Conservation (phyloP, 1,140 invertebrate species). For the Pseudomyrmex sp. region DNA sequence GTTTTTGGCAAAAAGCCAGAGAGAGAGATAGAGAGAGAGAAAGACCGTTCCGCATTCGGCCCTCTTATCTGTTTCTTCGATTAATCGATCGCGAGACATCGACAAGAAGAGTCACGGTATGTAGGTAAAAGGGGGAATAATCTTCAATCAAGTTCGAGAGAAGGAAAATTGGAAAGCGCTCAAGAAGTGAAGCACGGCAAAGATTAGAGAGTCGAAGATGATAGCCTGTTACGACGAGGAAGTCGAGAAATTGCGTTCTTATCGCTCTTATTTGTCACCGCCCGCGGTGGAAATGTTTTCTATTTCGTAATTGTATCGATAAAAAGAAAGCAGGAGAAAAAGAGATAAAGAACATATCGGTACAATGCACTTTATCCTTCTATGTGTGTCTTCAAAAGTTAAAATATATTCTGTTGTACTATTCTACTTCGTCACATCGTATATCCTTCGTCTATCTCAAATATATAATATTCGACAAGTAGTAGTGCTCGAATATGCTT, state of each 20-base stretch:
- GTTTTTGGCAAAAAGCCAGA: conserved; percentile 51
- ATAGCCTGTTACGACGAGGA: conserved; percentile 37
- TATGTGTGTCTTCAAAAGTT: too few relatives aligned
- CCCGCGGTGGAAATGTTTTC: background rate
- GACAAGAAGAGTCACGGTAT: conserved; percentile 6
- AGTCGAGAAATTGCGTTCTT: conserved; percentile 8
- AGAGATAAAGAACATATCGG: background rate
- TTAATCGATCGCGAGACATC: conserved; percentile 42
- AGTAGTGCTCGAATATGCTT: background rate
- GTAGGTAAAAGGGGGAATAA: background rate
- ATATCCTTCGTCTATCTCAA: background rate
- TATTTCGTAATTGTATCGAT: background rate
- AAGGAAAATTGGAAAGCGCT: conserved; percentile 53
- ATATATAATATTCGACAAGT: conserved; percentile 26
- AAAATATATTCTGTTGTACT: background rate
- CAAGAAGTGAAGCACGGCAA: conserved; percentile 6
- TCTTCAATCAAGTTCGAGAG: conserved; percentile 43
- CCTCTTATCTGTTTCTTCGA: conserved; percentile 49
- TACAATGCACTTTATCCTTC: too few relatives aligned
- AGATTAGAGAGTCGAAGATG: conserved; percentile 55
- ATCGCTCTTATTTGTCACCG: conserved; percentile 33
- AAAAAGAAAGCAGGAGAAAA: too few relatives aligned
- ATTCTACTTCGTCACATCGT: background rate
- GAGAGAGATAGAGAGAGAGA: background rate
- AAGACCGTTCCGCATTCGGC: background rate